Conservation (phyloP, 1,140 invertebrate species). For the Hylaeus volcanicus region DNA sequence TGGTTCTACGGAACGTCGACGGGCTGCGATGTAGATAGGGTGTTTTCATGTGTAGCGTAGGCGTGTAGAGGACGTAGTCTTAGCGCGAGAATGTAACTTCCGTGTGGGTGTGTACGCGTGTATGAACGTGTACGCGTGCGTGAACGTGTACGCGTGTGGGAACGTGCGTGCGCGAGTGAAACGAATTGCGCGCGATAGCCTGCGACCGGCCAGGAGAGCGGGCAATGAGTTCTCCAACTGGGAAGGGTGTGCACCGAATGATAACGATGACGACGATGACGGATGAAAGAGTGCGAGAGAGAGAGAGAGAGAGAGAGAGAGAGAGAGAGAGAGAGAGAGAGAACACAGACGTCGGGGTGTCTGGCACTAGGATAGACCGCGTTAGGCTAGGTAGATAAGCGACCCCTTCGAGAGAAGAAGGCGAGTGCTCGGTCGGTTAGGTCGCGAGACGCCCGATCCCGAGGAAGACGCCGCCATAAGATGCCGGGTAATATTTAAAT, state of each 20-base stretch:
- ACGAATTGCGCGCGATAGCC: neutral
- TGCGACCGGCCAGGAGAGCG: slow-evolving; percentile 15
- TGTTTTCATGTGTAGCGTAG: slow-evolving; percentile 80
- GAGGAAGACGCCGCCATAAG: slow-evolving; percentile 1
- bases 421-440: slow-evolving; percentile 13
- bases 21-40: slow-evolving; percentile 78
- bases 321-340: neutral
- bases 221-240: slow-evolving; percentile 50
- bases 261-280: slow-evolving; percentile 57
- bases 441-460: slow-evolving; percentile 4
- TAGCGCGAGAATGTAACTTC: slow-evolving; percentile 65
- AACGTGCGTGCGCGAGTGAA: neutral
- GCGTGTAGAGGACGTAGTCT: slow-evolving; percentile 78
- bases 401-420: slow-evolving; percentile 53
- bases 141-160: neutral
- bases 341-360: slow-evolving; percentile 51
- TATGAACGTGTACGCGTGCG: neutral
- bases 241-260: slow-evolving; percentile 3
- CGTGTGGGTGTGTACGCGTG: neutral
- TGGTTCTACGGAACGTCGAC: slow-evolving; percentile 48
- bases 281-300: slow-evolving; percentile 46
- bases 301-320: slow-evolving; percentile 30
- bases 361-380: slow-evolving; percentile 65
- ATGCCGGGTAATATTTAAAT: neutral
- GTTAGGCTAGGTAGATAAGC: slow-evolving; percentile 71